Conservation (phyloP, 2,113 vertebrate species). For the Oostethus manadensis region DNA sequence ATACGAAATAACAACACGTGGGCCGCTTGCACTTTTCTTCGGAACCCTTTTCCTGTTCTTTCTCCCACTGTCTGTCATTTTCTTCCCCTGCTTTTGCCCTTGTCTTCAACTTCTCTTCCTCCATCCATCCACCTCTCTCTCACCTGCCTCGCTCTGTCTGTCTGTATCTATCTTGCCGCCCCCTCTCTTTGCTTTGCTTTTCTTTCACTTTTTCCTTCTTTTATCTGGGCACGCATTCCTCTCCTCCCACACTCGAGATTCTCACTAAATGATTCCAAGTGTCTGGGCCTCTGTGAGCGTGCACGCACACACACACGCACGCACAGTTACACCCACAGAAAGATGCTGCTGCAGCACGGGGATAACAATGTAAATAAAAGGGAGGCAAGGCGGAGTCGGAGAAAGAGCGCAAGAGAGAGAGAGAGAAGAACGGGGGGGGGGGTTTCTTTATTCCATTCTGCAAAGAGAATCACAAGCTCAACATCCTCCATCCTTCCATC, state of each 20-base stretch:
- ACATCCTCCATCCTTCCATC: conserved; percentile 10
- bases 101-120: conserved; percentile 29
- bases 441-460: conserved; percentile 32
- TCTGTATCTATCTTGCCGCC: conserved; percentile 56
- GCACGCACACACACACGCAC: conserved; percentile 35
- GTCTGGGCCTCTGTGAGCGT: conserved; percentile 70
- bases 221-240: conserved; percentile 78
- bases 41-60: conserved; percentile 43
- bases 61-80: conserved; percentile 61
- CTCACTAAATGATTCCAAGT: conserved; percentile 80
- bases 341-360: conserved; percentile 28
- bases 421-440: conserved; percentile 21
- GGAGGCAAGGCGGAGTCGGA: background rate
- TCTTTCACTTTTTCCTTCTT: conserved; percentile 73
- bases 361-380: conserved; percentile 59
- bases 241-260: conserved; percentile 76
- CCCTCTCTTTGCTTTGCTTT: conserved; percentile 70
- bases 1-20: conserved; percentile 75
- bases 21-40: conserved; percentile 56
- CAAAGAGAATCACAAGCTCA: conserved; percentile 12
- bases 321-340: conserved; percentile 40
- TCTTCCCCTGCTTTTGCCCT: conserved; percentile 33
- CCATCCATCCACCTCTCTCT: conserved; percentile 47
- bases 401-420: background rate
- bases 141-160: conserved; percentile 48